A percentile compares a stretch with the other conserved stretches of the same genome.
These are phyloP conservation scores for Lepeophtheirus salmonis DNA, from an alignment of 1,140 invertebrate genomes.

Conservation along the genomic window DNA sequence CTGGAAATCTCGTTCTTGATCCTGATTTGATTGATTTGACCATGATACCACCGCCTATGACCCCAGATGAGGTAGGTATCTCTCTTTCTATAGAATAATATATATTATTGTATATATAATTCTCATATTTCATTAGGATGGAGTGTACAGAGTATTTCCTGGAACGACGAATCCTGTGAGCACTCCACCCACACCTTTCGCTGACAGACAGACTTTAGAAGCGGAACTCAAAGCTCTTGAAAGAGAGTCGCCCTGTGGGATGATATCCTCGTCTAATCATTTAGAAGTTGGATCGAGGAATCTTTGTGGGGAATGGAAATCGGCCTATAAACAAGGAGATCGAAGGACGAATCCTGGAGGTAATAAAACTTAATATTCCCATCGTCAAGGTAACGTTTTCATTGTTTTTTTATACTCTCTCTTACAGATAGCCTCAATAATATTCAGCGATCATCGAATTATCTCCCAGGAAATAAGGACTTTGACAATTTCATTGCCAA, in stretches of 20 bases:
- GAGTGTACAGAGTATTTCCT: constrained; percentile 26
- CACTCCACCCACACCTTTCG: constrained; percentile 48
- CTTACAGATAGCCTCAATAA: no score
- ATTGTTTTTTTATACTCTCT: no score
- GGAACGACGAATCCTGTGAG: constrained; percentile 39
- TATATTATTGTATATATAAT: neutral
- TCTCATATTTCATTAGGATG: neutral
- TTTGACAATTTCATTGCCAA: constrained; percentile 62
- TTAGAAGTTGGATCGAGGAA: no score
- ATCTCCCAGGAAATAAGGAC: no score
- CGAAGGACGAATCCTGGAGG: no score
- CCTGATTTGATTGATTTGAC: constrained; percentile 77
- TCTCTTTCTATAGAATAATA: neutral
- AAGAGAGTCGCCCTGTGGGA: no score
- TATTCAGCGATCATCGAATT: no score
- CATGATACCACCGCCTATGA: constrained; percentile 59
- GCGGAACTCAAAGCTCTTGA: constrained; percentile 24
- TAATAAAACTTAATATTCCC: no score
- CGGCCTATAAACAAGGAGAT: no score
- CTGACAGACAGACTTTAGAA: constrained; percentile 32
- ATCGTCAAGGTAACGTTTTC: no score
- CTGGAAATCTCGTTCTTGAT: constrained; percentile 46
- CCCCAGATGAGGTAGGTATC: constrained; percentile 42
- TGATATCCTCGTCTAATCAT: no score
- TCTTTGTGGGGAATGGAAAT: no score